Base-by-base conservation (phyloP, 1,140 invertebrate genomes). In the Pogonognathellus flavescens region DNA sequence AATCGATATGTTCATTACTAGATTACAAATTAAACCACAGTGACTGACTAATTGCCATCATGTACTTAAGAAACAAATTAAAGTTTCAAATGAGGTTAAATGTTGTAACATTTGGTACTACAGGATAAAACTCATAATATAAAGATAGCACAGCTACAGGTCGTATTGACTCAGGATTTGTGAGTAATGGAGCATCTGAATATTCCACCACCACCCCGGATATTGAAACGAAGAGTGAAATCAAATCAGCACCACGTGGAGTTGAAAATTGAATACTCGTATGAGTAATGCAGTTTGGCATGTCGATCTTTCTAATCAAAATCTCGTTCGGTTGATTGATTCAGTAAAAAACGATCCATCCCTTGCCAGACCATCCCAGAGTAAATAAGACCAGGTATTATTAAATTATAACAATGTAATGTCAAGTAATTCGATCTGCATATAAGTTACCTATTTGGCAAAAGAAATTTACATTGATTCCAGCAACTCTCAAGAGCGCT, bases 241-340 rank as follows among this genome's bases (percentile, higher is more conserved):
- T 76, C 13, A 76, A 76, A 76, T 76, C 14, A 49, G 41, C 13
- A 31, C 25, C 70, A 76, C n/a, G 70, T 76, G 70, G 70, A 76
- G 70, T 76, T 76, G n/a, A 76, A 76, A 76, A 76, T 76, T 76
- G 70, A 76, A 76, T 76, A 76, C 13, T 76, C 41, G 31, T 18
- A 49, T 20, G 70, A 2, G 41, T 76, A 76, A 76, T 76, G 70
- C 11, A 25, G 14, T 49, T 8, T 76, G 70, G 70, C 70, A 76
- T 76, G 70, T 76, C 62, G 70, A 76, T 76, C 70, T 76, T 76
- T 76, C 14, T n/a, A 76, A 76, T 76, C 70, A 76, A 76, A 49
- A 76, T 76, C 70, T 76, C 31, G 70, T 76, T 76, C 25, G 16
- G 41, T 76, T 76, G 70, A 76, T 76, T 50, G 70, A 76, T 76